Percentiles rank a stretch among this genome's conserved stretches.
phyloP scores from a whole-genome alignment of 2,113 vertebrate genomes.

The Mastomys natalensis region DNA sequence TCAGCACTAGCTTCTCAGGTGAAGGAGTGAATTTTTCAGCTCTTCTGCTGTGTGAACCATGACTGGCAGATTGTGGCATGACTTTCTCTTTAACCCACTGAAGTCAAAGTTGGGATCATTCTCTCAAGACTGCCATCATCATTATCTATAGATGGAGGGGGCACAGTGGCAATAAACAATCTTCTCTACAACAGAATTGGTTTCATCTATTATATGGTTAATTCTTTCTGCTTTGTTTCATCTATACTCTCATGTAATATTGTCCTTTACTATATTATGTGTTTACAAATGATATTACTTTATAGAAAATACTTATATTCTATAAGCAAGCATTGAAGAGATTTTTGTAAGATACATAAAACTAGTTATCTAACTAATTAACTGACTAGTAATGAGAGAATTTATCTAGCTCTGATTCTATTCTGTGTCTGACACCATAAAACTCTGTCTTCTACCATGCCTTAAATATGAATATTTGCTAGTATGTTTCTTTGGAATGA shows the following conservation, averaged over 20 bases:
- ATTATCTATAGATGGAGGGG: neutral
- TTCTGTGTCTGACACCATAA: neutral
- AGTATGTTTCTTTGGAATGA: conserved; percentile 3
- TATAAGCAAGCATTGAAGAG: neutral
- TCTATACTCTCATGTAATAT: neutral
- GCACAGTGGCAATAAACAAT: neutral
- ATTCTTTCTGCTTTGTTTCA: neutral
- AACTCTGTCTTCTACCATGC: neutral
- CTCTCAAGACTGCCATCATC: neutral
- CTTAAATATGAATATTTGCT: neutral
- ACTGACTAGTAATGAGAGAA: neutral
- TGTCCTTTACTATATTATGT: neutral
- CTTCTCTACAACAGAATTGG: neutral
- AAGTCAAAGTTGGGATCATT: neutral
- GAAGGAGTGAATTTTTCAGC: neutral
- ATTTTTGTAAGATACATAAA: neutral
- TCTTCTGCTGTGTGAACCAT: neutral
- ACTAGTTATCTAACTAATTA: neutral
- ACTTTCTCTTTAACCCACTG: neutral
- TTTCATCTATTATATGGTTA: neutral
- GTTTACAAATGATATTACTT: neutral
- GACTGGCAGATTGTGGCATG: no score
- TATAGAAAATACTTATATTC: no score
- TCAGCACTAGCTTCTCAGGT: neutral
- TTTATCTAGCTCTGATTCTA: neutral